A percentile compares a stretch with the other conserved stretches of the same genome.
These are phyloP conservation scores for Serrognathus titanus DNA, from an alignment of 2,888 invertebrate species.

Conservation along the genomic window DNA sequence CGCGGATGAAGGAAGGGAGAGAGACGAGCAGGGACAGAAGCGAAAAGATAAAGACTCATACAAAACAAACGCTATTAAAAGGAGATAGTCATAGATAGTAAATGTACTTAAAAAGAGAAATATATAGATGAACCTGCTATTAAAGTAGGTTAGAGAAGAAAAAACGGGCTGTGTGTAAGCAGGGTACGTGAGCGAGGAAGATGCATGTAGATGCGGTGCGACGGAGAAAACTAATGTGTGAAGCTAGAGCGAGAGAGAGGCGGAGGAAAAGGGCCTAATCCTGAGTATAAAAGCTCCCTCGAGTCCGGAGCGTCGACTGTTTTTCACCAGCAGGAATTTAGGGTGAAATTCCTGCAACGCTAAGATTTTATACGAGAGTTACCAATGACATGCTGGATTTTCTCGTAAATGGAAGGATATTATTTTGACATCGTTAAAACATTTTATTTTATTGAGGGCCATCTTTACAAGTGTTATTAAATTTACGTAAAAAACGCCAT, in stretches of 20 bases:
- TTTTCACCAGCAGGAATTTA: conserved; percentile 30
- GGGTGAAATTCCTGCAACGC: conserved; percentile 28
- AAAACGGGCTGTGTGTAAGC: conserved; percentile 5
- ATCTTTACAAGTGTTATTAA: conserved; percentile 16
- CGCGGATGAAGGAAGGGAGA: not conserved
- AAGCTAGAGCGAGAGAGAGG: conserved; percentile 21
- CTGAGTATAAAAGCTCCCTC: conserved; percentile 36
- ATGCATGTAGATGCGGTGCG: conserved; percentile 1
- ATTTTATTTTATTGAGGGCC: conserved; percentile 33
- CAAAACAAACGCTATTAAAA: conserved; percentile 16
- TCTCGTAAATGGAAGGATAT: conserved; percentile 36
- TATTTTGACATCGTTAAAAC: conserved; percentile 38
- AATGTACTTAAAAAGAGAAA: conserved; percentile 15
- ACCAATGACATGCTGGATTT: conserved; percentile 35
- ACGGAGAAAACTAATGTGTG: not conserved
- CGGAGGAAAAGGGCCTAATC: conserved; percentile 34
- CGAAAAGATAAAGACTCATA: conserved; percentile 11
- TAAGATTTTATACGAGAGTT: conserved; percentile 31
- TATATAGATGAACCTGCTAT: not conserved
- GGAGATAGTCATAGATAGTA: conserved; percentile 6
- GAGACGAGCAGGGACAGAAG: not conserved
- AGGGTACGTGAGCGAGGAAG: conserved; percentile 9
- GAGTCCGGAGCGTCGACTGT: conserved; percentile 33
- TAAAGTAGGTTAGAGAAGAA: conserved; percentile 12
- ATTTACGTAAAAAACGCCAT: conserved; percentile 7